phyloP scores from a whole-genome alignment of 2,888 invertebrate genomes.

The Deladenus siricidicola region DNA sequence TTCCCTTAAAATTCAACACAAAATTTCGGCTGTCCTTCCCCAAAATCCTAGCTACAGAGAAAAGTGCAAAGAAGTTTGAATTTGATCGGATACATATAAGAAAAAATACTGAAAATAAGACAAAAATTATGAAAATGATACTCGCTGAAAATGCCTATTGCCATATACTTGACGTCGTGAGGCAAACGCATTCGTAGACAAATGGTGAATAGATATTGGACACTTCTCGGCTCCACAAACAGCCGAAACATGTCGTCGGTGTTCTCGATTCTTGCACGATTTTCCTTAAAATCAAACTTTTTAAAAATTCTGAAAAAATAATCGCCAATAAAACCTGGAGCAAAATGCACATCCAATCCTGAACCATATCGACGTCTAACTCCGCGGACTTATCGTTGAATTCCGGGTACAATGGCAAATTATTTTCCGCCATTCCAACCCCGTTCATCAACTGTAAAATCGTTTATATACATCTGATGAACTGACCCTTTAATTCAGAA shows the following conservation, averaged over 20 bases:
- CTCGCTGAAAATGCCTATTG: slow-evolving; percentile 39
- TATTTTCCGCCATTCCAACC: background rate
- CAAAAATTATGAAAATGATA: too few species aligned
- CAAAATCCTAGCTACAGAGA: too few species aligned
- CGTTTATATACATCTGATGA: too few species aligned
- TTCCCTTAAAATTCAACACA: too few species aligned
- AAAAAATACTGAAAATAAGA: too few species aligned
- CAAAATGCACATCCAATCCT: background rate
- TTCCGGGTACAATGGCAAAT: background rate
- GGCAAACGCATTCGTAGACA: slow-evolving; percentile 46
- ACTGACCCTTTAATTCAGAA: too few species aligned
- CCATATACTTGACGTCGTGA: slow-evolving; percentile 40
- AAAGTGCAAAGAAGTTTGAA: too few species aligned
- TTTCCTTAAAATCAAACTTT: background rate
- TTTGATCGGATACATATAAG: too few species aligned
- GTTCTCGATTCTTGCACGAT: background rate
- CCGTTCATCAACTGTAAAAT: too few species aligned
- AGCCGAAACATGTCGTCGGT: slow-evolving; percentile 17
- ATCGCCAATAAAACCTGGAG: background rate
- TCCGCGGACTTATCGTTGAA: background rate
- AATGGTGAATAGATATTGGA: slow-evolving; percentile 47
- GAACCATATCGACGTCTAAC: background rate
- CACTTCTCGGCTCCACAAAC: slow-evolving; percentile 33
- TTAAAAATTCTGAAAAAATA: background rate
- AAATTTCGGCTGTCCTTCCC: too few species aligned